Percentiles rank a stretch among this genome's conserved stretches.
These are phyloP conservation scores for Pristionchus japonicus DNA, from an alignment of 2,888 invertebrate genomes.

Conservation along the genomic window DNA sequence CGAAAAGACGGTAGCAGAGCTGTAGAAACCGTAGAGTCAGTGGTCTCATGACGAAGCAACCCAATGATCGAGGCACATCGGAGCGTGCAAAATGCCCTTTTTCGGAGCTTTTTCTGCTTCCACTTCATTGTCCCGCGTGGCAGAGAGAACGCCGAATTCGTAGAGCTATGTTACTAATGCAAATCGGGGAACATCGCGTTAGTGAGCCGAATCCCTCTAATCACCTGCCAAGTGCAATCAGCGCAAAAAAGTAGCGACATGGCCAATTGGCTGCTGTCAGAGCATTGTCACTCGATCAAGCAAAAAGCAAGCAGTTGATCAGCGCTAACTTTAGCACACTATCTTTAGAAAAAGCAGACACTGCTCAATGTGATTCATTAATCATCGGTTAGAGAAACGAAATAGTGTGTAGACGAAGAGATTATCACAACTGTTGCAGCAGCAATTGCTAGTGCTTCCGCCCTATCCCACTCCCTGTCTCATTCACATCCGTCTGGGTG, in stretches of 20 bases:
- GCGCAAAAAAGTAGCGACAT: background rate
- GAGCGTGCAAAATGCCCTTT: background rate
- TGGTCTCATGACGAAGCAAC: background rate
- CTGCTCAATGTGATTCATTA: too few species aligned
- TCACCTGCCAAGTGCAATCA: constrained; percentile 28
- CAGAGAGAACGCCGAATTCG: background rate
- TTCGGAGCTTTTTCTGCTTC: too few species aligned
- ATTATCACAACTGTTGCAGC: background rate
- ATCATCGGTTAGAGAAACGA: too few species aligned
- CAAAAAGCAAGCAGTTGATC: background rate
- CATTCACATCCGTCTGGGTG: background rate
- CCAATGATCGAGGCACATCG: background rate
- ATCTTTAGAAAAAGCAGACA: background rate
- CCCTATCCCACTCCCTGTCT: background rate
- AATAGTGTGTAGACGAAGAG: too few species aligned
- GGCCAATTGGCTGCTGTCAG: background rate
- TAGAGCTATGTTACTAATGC: background rate
- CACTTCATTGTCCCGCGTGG: background rate
- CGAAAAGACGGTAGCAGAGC: too few species aligned
- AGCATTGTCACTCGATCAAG: background rate
- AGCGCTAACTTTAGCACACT: background rate
- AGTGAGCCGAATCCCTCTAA: background rate
- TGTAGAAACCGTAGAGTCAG: too few species aligned
- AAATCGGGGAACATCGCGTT: background rate
- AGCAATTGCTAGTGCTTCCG: background rate